Percentiles rank a stretch among this genome's conserved stretches.
Evolutionary conservation across 2,888 invertebrate species (phyloP).

Genomic region (Polietes domitor): DNA sequence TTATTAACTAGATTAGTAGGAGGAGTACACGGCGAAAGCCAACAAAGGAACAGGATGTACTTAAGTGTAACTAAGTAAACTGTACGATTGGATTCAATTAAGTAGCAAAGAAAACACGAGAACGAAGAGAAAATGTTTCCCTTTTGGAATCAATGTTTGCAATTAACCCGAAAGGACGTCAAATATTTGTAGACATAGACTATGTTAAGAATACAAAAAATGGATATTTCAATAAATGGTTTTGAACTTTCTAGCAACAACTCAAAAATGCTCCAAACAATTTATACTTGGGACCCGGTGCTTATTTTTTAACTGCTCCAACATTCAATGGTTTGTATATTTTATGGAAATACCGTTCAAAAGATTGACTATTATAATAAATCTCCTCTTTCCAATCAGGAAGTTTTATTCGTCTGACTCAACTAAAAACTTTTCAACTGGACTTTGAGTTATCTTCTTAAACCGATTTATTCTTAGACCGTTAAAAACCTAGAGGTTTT

Average conservation of each 20-base stretch:
- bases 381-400: no score
- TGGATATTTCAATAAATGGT: slow-evolving; percentile 28
- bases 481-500: no score
- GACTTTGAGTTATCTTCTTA: no score
- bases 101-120: not conserved
- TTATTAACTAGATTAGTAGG: slow-evolving; percentile 13
- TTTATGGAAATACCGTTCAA: no score
- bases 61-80: not conserved
- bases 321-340: no score
- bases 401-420: no score
- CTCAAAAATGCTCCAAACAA: no score
- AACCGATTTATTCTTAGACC: no score
- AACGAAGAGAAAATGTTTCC: not conserved
- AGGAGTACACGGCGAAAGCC: not conserved
- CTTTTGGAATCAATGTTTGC: slow-evolving; percentile 7
- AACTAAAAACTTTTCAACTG: no score
- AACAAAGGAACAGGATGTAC: not conserved
- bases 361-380: no score
- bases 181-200: slow-evolving; percentile 9
- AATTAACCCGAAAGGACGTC: not conserved
- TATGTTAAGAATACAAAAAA: not conserved
- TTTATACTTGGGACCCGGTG: no score
- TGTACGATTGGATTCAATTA: not conserved
- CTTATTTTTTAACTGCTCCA: no score
- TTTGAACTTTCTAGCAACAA: slow-evolving; percentile 33